Conservation (phyloP, 1,140 invertebrate species). For the Anthonomus grandis region DNA sequence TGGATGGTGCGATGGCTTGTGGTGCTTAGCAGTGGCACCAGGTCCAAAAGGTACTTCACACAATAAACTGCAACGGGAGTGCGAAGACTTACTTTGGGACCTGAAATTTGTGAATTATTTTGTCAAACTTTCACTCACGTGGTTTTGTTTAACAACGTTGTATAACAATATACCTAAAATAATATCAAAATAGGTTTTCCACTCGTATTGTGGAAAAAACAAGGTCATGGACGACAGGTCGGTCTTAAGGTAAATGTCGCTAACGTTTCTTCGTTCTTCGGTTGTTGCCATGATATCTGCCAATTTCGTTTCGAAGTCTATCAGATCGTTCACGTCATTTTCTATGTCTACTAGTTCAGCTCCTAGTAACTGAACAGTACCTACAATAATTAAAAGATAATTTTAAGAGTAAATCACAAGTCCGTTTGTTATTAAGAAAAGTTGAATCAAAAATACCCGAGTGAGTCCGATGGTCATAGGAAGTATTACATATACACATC, state of each 20-base stretch:
- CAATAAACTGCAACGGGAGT: constrained; percentile 74
- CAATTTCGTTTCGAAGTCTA: constrained; percentile 78
- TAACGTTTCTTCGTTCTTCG: constrained; percentile 78
- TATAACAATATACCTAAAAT: constrained; percentile 5
- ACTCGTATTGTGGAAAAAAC: constrained; percentile 73
- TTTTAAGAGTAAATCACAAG: too few species aligned
- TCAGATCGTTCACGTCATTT: constrained; percentile 66
- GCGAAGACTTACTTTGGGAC: constrained; percentile 48
- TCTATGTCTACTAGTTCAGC: constrained; percentile 58
- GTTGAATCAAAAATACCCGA: too few species aligned
- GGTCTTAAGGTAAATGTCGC: constrained; percentile 76
- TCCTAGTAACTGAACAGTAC: constrained; percentile 66
- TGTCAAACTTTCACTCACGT: neutral
- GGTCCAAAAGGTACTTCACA: constrained; percentile 61
- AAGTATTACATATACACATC: too few species aligned
- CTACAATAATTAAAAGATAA: too few species aligned
- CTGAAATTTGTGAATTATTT: constrained; percentile 9
- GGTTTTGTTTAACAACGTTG: too few species aligned
- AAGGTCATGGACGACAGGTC: constrained; percentile 64
- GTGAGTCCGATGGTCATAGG: too few species aligned
- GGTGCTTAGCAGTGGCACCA: constrained; percentile 49
- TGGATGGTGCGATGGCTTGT: constrained; percentile 57
- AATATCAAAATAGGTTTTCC: constrained; percentile 57
- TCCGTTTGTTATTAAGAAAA: too few species aligned
- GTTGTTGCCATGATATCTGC: constrained; percentile 77